Evolutionary conservation across 1,140 invertebrate genomes (phyloP), one percentile per base, ranked within the genome.

Genomic region (Caenorhabditis inopinata): DNA sequence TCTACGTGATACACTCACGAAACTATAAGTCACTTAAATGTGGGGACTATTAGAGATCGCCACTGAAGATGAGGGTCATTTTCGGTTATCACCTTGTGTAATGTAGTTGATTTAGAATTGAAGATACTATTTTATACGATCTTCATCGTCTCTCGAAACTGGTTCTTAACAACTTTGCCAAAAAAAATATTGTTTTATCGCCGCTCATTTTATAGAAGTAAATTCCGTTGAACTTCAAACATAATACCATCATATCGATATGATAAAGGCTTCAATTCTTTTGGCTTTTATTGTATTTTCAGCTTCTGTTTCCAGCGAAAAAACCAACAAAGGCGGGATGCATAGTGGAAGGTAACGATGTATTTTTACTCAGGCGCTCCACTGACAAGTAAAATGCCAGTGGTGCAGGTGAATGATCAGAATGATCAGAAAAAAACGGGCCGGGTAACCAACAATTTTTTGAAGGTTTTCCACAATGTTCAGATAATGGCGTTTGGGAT

Each of bases 71-170:
- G 58, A 68, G 32, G 51, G 29, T 68, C 58, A 42, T 68, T 68
- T 68, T 25, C 7, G 32, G 27, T n/a, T 35, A 68, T 68, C 18
- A 9, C 12, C n/a, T 11, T 51, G 51, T 32, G 51, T 58, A 58
- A 58, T 58, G 27, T 58, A 58, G 12, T 16, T 58, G 51, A 58
- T 32, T 58, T 32, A 32, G 27, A 68, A 68, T 18, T 18, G 58
- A 68, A 38, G 58, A 68, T 68, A 68, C 58, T 16, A 68, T 14
- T 38, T 38, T 29, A 68, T 68, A 32, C 25, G 35, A 68, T 68
- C 38, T 68, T 18, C 16, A 14, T 58, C n/a, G 7, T 38, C 38
- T 58, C 35, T 68, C 9, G 32, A 68, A 68, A 68, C 58, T 68
- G 58, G 58, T 68, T 68, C n/a, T 68, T 68, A 29, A 29, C 58